A percentile compares a stretch with the other conserved stretches of the same genome.
Evolutionary conservation across 1,140 invertebrate species (phyloP).

Genomic region (Sipha flava): DNA sequence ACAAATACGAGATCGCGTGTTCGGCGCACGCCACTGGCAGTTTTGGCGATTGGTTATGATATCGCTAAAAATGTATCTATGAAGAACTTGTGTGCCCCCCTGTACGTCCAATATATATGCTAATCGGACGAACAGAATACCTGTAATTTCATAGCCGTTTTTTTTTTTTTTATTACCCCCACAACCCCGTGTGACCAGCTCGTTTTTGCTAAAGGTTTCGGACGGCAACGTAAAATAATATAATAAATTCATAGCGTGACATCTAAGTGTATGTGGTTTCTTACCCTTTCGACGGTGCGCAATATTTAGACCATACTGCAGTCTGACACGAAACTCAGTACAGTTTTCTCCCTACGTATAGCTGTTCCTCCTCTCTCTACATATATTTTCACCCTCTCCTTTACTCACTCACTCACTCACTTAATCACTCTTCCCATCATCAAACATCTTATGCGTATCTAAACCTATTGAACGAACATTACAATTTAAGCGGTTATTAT

Average conservation of each 20-base stretch:
- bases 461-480: background rate
- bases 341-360: too few relatives aligned
- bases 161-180: background rate
- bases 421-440: background rate
- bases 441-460: background rate
- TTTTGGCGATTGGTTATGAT: background rate
- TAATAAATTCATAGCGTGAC: constrained; percentile 25
- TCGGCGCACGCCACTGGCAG: background rate
- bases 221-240: background rate
- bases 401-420: too few relatives aligned
- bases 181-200: too few relatives aligned
- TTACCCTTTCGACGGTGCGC: background rate
- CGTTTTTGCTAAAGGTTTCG: background rate
- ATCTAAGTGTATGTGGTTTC: constrained; percentile 2
- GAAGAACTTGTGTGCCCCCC: background rate
- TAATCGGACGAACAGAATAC: constrained; percentile 24
- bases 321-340: background rate
- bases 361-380: background rate
- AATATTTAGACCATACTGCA: background rate
- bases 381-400: too few relatives aligned
- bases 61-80: background rate
- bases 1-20: background rate
- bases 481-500: background rate
- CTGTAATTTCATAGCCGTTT: constrained; percentile 15
- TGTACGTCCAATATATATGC: constrained; percentile 18